Percentiles rank a stretch among this genome's conserved stretches.
Evolutionary conservation across 2,797 vertebrate species (phyloP).

Genomic region (Dromococcyx pavoninus): DNA sequence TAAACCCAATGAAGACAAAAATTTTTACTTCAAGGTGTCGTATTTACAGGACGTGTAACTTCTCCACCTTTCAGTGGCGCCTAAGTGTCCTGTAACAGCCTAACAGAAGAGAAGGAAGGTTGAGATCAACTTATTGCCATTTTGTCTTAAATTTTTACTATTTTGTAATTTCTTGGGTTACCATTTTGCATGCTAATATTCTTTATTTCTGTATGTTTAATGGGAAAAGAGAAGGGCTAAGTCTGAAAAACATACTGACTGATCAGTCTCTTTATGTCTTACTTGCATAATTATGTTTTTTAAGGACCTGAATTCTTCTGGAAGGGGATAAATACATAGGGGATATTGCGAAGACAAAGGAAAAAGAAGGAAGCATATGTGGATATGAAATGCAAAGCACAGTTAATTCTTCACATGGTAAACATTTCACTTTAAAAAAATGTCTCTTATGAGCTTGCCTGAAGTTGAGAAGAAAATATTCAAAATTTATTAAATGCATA

Average conservation of each 20-base stretch:
- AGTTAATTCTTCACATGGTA: neutral
- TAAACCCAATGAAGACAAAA: neutral
- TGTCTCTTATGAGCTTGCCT: neutral
- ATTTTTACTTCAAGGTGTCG: slow-evolving; percentile 45
- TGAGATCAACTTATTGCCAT: neutral
- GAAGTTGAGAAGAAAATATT: neutral
- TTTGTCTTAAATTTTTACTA: neutral
- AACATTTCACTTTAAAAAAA: neutral
- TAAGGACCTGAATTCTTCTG: neutral
- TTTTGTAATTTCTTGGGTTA: neutral
- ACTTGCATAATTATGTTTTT: neutral
- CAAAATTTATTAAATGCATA: neutral
- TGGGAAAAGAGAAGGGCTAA: neutral
- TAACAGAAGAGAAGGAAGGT: neutral
- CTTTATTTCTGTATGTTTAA: neutral
- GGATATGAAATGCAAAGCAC: neutral
- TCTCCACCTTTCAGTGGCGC: neutral
- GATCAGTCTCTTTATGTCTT: neutral
- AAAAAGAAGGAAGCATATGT: neutral
- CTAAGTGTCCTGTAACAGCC: neutral
- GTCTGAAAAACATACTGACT: neutral
- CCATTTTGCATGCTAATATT: neutral
- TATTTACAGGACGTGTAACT: neutral
- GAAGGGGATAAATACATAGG: neutral
- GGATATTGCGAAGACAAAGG: neutral